These are phyloP conservation scores for Pachliopta kotzebuea DNA, from an alignment of 2,888 invertebrate genomes.

Conservation along the genomic window DNA sequence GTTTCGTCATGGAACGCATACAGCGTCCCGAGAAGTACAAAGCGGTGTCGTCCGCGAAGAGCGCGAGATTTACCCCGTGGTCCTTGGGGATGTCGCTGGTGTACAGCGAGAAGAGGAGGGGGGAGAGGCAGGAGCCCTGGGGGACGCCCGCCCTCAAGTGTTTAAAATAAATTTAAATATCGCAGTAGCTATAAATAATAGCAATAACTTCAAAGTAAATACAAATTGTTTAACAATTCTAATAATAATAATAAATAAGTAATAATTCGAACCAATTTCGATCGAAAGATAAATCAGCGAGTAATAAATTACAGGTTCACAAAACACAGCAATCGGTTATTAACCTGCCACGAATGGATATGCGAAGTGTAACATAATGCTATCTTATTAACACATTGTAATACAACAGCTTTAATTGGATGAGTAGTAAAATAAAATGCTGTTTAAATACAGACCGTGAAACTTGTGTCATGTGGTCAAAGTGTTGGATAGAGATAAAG, in stretches of 20 bases:
- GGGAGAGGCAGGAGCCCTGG: too few relatives aligned
- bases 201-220: neutral
- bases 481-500: constrained; percentile 24
- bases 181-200: neutral
- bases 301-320: constrained; percentile 17
- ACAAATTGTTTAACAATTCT: neutral
- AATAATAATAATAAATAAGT: neutral
- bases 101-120: too few relatives aligned
- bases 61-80: too few relatives aligned
- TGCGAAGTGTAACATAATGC: constrained; percentile 20
- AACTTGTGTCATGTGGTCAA: constrained; percentile 19
- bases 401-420: constrained; percentile 27
- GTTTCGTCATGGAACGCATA: too few relatives aligned
- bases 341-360: constrained; percentile 18
- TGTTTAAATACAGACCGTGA: constrained; percentile 21
- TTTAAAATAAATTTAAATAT: neutral
- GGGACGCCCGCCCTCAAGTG: too few relatives aligned
- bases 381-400: constrained; percentile 29
- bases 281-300: constrained; percentile 12
- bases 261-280: neutral
- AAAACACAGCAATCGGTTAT: constrained; percentile 19
- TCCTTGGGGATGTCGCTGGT: too few relatives aligned
- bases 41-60: too few relatives aligned
- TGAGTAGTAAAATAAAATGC: constrained; percentile 28
- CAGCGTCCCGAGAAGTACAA: too few relatives aligned